These are phyloP conservation scores for Gila robusta DNA, from an alignment of 2,797 vertebrate genomes.

Conservation along the genomic window DNA sequence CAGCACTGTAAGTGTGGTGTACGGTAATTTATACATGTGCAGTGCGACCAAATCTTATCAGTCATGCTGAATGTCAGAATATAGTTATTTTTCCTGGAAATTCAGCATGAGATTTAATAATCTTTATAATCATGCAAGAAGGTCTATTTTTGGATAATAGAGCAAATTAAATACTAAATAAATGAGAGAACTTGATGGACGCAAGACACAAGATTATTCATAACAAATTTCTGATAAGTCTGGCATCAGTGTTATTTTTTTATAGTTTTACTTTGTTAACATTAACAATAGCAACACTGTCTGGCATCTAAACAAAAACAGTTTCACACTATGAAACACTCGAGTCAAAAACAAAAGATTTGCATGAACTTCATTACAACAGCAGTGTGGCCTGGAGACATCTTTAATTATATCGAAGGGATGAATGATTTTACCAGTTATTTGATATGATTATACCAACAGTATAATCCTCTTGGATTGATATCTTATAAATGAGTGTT, in stretches of 20 bases:
- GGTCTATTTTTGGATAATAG: neutral
- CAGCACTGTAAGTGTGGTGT: neutral
- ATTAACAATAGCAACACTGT: neutral
- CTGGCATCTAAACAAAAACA: neutral
- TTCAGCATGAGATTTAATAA: neutral
- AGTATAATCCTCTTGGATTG: conserved; percentile 29
- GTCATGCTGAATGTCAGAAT: neutral
- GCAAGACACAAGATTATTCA: neutral
- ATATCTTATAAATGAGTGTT: conserved; percentile 33
- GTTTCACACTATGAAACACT: neutral
- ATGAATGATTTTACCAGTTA: conserved; percentile 61
- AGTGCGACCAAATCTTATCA: neutral
- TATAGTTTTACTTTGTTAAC: neutral
- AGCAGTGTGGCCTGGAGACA: conserved; percentile 43
- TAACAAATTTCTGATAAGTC: neutral
- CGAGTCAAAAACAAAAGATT: neutral
- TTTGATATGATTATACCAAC: conserved; percentile 56
- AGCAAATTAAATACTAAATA: neutral
- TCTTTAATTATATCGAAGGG: conserved; percentile 40
- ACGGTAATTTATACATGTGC: neutral
- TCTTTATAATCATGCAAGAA: neutral
- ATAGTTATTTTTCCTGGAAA: neutral
- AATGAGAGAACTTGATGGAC: neutral
- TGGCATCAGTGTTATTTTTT: neutral
- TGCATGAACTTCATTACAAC: conserved; percentile 1